Percentiles rank a stretch among this genome's conserved stretches.
These are phyloP conservation scores for Physella acuta DNA, from an alignment of 1,140 invertebrate genomes.

Conservation along the genomic window DNA sequence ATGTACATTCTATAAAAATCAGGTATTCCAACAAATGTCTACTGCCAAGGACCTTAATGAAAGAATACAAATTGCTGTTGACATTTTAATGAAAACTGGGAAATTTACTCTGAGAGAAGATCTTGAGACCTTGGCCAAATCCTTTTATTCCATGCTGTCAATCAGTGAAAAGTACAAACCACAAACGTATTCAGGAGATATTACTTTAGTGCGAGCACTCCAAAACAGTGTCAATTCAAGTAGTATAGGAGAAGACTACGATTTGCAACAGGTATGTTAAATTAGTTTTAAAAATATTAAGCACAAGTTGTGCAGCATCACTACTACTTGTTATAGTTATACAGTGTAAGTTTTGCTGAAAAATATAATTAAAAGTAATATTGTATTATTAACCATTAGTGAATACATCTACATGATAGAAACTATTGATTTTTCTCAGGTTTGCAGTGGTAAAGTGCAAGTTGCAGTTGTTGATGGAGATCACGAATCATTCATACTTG, in stretches of 20 bases:
- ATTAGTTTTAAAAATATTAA: background rate
- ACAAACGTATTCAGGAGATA: constrained; percentile 21
- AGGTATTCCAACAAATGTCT: constrained; percentile 32
- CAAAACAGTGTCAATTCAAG: constrained; percentile 24
- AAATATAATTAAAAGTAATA: background rate
- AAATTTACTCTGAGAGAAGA: constrained; percentile 24
- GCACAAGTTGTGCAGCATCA: background rate
- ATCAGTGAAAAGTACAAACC: constrained; percentile 38
- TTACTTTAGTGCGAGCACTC: constrained; percentile 32
- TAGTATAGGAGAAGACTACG: constrained; percentile 35
- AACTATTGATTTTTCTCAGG: constrained; percentile 28
- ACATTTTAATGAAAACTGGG: constrained; percentile 29
- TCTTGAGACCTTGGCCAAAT: constrained; percentile 26
- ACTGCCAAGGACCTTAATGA: constrained; percentile 31
- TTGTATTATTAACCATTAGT: background rate
- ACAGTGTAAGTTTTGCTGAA: background rate
- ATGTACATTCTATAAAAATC: background rate
- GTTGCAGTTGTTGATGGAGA: constrained; percentile 35
- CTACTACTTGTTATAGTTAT: background rate
- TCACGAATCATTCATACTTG: constrained; percentile 41
- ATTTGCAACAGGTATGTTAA: constrained; percentile 35
- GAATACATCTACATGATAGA: background rate
- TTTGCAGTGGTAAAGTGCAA: constrained; percentile 35
- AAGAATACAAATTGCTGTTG: constrained; percentile 27
- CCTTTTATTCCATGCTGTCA: constrained; percentile 36